Percentiles rank a stretch among this genome's conserved stretches.
Evolutionary conservation across 2,888 invertebrate genomes (phyloP).

Genomic region (Xanthorhoe designata): DNA sequence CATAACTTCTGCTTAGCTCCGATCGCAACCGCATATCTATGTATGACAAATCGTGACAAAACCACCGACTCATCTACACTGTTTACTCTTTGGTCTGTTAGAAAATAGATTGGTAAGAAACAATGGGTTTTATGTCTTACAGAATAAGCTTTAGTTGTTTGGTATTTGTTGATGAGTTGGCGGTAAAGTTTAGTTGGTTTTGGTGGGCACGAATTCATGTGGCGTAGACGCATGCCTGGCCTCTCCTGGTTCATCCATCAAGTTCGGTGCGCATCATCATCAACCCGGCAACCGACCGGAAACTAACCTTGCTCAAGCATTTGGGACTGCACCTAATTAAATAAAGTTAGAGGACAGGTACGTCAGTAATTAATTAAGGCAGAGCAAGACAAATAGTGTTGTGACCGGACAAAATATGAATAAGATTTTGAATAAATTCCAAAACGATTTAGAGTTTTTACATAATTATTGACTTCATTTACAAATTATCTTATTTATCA

Average conservation of each 20-base stretch:
- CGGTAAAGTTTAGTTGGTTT: constrained; percentile 57
- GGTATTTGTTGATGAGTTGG: constrained; percentile 30
- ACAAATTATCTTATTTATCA: not conserved
- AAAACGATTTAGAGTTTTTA: not conserved
- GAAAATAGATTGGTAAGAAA: constrained; percentile 30
- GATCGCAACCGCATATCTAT: constrained; percentile 74
- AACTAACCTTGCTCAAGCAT: constrained; percentile 61
- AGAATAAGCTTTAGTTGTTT: constrained; percentile 41
- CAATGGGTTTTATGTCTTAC: constrained; percentile 50
- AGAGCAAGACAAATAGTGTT: constrained; percentile 32
- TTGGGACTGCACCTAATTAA: constrained; percentile 56
- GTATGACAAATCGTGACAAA: constrained; percentile 85
- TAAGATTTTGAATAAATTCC: not conserved
- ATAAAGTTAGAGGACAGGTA: constrained; percentile 38
- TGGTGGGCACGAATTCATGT: constrained; percentile 69
- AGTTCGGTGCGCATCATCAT: constrained; percentile 80
- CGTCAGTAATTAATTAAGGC: constrained; percentile 24
- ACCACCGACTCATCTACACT: constrained; percentile 78
- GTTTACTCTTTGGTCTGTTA: constrained; percentile 44
- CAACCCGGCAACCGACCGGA: constrained; percentile 78
- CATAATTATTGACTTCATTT: not conserved
- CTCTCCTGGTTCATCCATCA: constrained; percentile 81
- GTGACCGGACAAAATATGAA: constrained; percentile 25
- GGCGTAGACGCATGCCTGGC: constrained; percentile 72
- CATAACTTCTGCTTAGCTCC: constrained; percentile 73